Base-by-base conservation (phyloP, 1,140 invertebrate species). In the Saxidomus purpurata region DNA sequence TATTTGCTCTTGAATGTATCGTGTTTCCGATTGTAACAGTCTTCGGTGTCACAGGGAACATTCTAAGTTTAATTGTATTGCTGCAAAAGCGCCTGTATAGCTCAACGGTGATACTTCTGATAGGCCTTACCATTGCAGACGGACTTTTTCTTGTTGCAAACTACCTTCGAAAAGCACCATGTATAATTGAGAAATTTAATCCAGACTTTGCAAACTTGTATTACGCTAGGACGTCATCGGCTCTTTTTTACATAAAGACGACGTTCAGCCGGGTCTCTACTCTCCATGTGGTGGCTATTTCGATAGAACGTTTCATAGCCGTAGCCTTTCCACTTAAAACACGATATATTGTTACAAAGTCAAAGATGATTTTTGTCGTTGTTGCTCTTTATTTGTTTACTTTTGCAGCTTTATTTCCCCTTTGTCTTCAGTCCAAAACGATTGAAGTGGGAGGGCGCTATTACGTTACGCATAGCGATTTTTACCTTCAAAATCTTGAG, bases 281-380 rank as follows among this genome's bases (percentile, higher is more conserved):
- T n/a, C 76, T 83, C 28, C 67, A 87, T 8, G 81, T 84, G 13
- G 84, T 90, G 25, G 15, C 87, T 0, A 90, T 90, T 67, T 81
- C 89, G 0, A 36, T 55, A 9, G 85, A 90, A 63, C 52, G 85
- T 22, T 87, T 87, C 22, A 40, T 90, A 9, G 89, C 89, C 40
- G 85, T 90, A 0, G 22, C 85, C 22, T 79, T 90, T 71, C 89
- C 89, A 25, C 47, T 90, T 40, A 87, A 87, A 49, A 85, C 74
- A 0, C 83, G 79, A 28, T 25, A 31, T 34, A 49, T 47, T 19
- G 47, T 49, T 28, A 80, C 43, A 0, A 55, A 25, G 59, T 43
- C 38, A 1, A 36, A 19, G 43, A 61, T 74, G 80, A 34, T 40
- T 17, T 1, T 74, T n/a, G 25, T n/a, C 25, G 61, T 49, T 22